Evolutionary conservation across 2,888 invertebrate species (phyloP), one percentile per base, ranked within the genome.

Genomic region (Athrips mouffetella): DNA sequence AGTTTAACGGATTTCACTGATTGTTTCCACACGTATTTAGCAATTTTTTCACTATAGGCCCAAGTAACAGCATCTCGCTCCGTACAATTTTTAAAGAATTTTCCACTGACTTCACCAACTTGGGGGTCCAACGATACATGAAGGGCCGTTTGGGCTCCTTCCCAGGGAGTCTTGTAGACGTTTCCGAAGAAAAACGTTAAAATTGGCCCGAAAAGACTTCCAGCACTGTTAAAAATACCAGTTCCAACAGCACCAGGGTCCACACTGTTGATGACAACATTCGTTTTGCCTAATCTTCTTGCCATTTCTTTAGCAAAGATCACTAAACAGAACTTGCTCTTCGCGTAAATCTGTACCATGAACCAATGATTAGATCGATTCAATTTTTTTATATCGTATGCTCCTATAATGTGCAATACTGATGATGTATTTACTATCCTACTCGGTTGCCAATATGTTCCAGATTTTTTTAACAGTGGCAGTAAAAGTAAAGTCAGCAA

Each of bases 191-290:
- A 76, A 20, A 92, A 76, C 45, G 87, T 86, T 58, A 93, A 15
- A 3, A 45, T 16, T n/a, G 53, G 52, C 0, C 73, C 81, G 48
- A 90, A 88, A 70, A 89, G 25, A 89, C 87, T 58, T 90, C 76
- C 73, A 0, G 58, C 30, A 49, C 61, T 68, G 4, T 64, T 89
- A 90, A 94, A 95, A 45, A 96, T 95, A 18, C 91, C 92, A 0
- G 94, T 94, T 56, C 94, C 93, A 27, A 96, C 94, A 70, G 94
- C 91, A 3, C 97, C 96, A 0, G 96, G 97, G 79, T 97, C 96
- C 15, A 96, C 89, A 57, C 92, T 93, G 68, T 96, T 96, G 0
- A 92, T 93, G 0, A 93, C 92, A 0, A 96, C 92, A 42, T 91
- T 91, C 1, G 91, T 80, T 7, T 91, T 75, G 57, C 88, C 86